Base-by-base conservation (phyloP, 1,140 invertebrate genomes). In the Magallana gigas region DNA sequence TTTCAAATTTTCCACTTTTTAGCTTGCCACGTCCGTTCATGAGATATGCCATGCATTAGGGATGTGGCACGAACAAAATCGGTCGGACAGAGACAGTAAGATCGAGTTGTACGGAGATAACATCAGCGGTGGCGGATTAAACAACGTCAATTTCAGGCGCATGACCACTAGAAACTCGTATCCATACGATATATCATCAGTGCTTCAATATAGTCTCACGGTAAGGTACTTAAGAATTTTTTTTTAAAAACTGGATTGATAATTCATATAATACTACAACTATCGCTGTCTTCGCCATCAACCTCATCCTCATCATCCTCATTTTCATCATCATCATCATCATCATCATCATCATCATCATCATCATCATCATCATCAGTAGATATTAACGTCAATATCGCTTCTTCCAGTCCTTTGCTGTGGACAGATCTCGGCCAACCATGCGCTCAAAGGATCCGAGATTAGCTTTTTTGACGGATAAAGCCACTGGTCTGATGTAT, bases 11-110 rank as follows among this genome's bases (percentile, higher is more conserved):
- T 64, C n/a, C 62, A 18, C 62, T 64, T 64, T 18, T 71, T 14
- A 86, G 85, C 23, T 76, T 16, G 60, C 64, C n/a, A 86, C 68
- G 9, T 18, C 71, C 29, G 12, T 86, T 80, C 85, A 86, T 81
- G 85, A 86, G 59, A 80, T 86, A 57, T 86, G 85, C 14, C 85
- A 86, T 14, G 85, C 85, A 7, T 9, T 86, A 1, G 85, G 85
- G 23, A 76, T 80, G 71, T 48, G 71, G 71, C 85, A 86, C 56
- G 85, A 86, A 12, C 85, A 86, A 56, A 80, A 58, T 29, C 48
- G 85, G 23, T 58, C 23, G 36, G 85, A 86, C 68, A 64, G 85
- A 18, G 85, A 86, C 71, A 11, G 23, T 1, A 80, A 86, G 18
- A 29, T 86, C 5, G 23, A 71, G 6, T 18, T 86, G 0, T 58